Evolutionary conservation across 1,140 invertebrate genomes (phyloP).

Genomic region (Drosophila jambulina): DNA sequence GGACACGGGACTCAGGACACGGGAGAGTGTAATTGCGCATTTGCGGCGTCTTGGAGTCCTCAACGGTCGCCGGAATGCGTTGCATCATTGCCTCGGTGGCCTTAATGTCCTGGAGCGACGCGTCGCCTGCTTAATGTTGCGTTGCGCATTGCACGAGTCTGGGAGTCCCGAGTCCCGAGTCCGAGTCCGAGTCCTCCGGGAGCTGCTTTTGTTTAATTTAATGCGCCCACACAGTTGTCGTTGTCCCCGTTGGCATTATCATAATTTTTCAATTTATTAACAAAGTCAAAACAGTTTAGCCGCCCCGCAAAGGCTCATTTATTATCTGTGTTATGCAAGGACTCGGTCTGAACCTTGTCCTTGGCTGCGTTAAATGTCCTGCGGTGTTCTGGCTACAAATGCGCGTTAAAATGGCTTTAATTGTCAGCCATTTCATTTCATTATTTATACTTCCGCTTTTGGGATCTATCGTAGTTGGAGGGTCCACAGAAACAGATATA

Average conservation of each 20-base stretch:
- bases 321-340: slow-evolving; percentile 69
- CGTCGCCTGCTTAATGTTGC: slow-evolving; percentile 80
- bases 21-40: slow-evolving; percentile 77
- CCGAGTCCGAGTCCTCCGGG: slow-evolving; percentile 40
- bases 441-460: slow-evolving; percentile 75
- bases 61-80: slow-evolving; percentile 67
- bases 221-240: slow-evolving; percentile 68
- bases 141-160: slow-evolving; percentile 75
- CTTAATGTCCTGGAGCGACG: slow-evolving; percentile 73
- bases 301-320: slow-evolving; percentile 62
- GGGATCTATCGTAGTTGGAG: slow-evolving; percentile 20
- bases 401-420: slow-evolving; percentile 76
- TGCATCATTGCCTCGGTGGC: slow-evolving; percentile 77
- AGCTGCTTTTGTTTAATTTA: slow-evolving; percentile 72
- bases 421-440: slow-evolving; percentile 63
- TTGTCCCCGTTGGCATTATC: slow-evolving; percentile 63
- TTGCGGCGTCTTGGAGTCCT: slow-evolving; percentile 75
- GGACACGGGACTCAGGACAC: slow-evolving; percentile 49
- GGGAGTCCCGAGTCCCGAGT: slow-evolving; percentile 37
- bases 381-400: slow-evolving; percentile 66
- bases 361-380: slow-evolving; percentile 57
- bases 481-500: slow-evolving; percentile 33
- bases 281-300: slow-evolving; percentile 83
- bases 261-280: slow-evolving; percentile 84
- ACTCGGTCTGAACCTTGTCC: slow-evolving; percentile 32